Conservation (phyloP, 2,113 vertebrate species). For the Cnemophilus loriae region DNA sequence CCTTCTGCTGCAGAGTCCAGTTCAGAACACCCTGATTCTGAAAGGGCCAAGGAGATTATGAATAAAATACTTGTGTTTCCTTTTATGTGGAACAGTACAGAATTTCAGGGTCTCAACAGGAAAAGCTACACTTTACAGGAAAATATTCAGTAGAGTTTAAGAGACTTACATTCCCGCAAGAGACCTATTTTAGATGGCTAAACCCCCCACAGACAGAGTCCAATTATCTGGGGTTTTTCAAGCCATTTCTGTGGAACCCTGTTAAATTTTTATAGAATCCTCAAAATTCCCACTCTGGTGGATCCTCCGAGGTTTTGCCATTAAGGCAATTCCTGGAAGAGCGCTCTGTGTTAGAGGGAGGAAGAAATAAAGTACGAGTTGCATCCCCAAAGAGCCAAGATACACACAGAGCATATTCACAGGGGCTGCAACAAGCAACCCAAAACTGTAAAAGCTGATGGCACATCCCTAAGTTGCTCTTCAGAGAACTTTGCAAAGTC, state of each 20-base stretch:
- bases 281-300: not conserved
- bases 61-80: not conserved
- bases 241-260: not conserved
- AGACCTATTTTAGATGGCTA: not conserved
- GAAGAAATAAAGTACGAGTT: not conserved
- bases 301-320: not conserved
- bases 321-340: not conserved
- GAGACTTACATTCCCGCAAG: not conserved
- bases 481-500: not conserved
- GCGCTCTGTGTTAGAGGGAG: not conserved
- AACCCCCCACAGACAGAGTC: not conserved
- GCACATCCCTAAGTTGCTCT: not conserved
- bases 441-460: not conserved
- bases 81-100: not conserved
- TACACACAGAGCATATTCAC: not conserved
- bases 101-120: not conserved
- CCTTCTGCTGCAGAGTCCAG: not conserved
- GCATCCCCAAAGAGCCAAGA: not conserved
- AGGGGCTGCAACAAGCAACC: not conserved
- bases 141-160: not conserved
- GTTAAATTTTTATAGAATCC: not conserved
- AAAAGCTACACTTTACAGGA: not conserved
- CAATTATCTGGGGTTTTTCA: not conserved
- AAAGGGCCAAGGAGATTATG: not conserved
- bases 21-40: not conserved